Conservation (phyloP, 2,113 vertebrate genomes). For the Rhadina sibilatrix region DNA sequence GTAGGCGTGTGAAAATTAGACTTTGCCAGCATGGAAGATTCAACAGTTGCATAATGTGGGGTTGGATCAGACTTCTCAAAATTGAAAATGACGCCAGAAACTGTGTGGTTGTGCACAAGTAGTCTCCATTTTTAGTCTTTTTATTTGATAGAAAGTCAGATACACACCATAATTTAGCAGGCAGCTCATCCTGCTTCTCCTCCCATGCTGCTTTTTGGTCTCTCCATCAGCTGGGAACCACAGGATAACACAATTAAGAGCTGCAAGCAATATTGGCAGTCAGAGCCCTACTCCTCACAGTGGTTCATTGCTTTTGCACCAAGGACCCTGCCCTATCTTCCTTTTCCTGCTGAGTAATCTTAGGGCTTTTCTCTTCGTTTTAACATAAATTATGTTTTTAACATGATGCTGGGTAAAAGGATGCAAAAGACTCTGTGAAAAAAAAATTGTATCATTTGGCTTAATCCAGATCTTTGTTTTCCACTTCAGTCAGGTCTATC, state of each 20-base stretch:
- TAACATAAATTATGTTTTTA: background rate
- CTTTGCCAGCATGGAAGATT: background rate
- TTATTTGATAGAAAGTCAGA: background rate
- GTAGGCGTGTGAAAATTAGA: conserved; percentile 58
- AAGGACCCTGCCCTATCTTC: background rate
- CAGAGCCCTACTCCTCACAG: background rate
- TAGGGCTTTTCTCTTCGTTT: background rate
- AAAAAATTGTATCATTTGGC: background rate
- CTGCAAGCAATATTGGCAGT: background rate
- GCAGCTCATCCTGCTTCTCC: background rate
- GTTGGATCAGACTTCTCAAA: conserved; percentile 27
- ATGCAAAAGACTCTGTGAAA: background rate
- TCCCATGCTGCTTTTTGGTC: background rate
- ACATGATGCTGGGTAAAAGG: background rate
- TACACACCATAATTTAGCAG: background rate
- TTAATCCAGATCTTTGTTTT: background rate
- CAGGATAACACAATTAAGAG: background rate
- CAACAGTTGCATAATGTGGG: conserved; percentile 43
- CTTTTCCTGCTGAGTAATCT: background rate
- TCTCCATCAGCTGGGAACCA: background rate
- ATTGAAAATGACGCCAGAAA: conserved; percentile 40
- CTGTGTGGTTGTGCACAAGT: conserved; percentile 9
- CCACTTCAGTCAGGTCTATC: background rate
- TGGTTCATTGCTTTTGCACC: background rate
- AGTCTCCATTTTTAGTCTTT: conserved; percentile 16